Base-by-base conservation (phyloP, 2,888 invertebrate genomes). In the Heteropelma amictum region DNA sequence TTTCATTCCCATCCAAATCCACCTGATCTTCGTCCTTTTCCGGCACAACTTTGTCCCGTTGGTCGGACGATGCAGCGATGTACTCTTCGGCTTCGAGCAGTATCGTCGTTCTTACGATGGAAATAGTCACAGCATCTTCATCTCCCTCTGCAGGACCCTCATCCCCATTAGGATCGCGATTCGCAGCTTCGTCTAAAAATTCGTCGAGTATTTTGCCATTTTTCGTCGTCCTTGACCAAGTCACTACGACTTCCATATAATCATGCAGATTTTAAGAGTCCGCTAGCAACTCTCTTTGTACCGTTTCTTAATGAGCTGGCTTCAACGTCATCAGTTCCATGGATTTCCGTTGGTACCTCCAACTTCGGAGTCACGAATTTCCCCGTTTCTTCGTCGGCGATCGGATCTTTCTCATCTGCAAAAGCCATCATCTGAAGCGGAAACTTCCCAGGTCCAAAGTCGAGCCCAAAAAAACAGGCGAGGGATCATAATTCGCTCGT, bases 351-450 rank as follows among this genome's bases (percentile, higher is more conserved):
- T 33, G 47, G 7, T n/a, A 49, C 51, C 14, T 51, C 19, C 3
- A 12, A 8, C 51, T 19, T 4, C 19, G 10, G n/a, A 6, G 28
- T 23, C 30, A 28, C 53, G 30, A 61, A 30, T 42, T 45, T 19
- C 8, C 47, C 17, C 42, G 45, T 14, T 26, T 65, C 68, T 1
- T 17, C 19, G 7, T 8, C n/a, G 10, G 19, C 40, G 12, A 35
- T 42, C 40, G 58, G 30, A 10, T 14, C 26, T 26, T 61, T 40
- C 42, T 54, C 38, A 65, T 60, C 71, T 71, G 58, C 60, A 75
- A 71, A 17, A 58, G 67, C 51, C 61, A 40, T 71, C 10, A 51
- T 71, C 75, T 71, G 68, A 71, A 67, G 63, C 69, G 63, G 40
- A 71, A 71, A 61, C 63, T 71, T 26, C 26, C 35, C 21, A 28